phyloP scores from a whole-genome alignment of 2,797 vertebrate species.

The Taeniopygia guttata region DNA sequence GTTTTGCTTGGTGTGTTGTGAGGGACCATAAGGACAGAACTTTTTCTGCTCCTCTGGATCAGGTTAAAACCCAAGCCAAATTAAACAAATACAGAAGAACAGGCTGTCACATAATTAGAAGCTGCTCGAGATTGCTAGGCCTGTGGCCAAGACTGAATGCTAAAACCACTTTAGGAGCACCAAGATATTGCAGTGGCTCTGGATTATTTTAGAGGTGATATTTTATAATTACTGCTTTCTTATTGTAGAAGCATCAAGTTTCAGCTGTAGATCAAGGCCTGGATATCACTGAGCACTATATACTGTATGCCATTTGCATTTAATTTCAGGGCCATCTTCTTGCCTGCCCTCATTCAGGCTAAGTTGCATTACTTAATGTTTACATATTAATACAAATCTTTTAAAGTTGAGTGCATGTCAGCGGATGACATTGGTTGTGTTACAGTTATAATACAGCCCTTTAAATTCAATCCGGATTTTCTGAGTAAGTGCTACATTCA shows the following conservation, averaged over 20 bases:
- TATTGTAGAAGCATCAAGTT: background rate
- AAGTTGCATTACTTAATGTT: background rate
- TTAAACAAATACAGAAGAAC: conserved; percentile 18
- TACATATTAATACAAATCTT: background rate
- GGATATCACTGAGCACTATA: background rate
- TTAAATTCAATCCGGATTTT: background rate
- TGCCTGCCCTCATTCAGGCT: background rate
- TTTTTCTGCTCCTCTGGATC: background rate
- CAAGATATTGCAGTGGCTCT: background rate
- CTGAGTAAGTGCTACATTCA: background rate
- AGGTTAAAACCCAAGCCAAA: conserved; percentile 35
- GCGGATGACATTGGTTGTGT: background rate
- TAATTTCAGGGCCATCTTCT: background rate
- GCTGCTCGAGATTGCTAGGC: background rate
- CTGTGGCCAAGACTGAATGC: background rate
- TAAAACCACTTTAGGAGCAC: background rate
- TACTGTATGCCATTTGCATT: background rate
- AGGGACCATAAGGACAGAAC: background rate
- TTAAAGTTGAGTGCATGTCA: background rate
- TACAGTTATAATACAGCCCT: background rate
- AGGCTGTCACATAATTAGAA: background rate
- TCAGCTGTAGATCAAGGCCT: background rate
- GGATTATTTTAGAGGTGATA: background rate
- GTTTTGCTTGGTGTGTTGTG: background rate
- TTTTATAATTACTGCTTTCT: background rate